Base-by-base conservation (phyloP, 1,140 invertebrate genomes). In the Pygmarrhopalites habei region DNA sequence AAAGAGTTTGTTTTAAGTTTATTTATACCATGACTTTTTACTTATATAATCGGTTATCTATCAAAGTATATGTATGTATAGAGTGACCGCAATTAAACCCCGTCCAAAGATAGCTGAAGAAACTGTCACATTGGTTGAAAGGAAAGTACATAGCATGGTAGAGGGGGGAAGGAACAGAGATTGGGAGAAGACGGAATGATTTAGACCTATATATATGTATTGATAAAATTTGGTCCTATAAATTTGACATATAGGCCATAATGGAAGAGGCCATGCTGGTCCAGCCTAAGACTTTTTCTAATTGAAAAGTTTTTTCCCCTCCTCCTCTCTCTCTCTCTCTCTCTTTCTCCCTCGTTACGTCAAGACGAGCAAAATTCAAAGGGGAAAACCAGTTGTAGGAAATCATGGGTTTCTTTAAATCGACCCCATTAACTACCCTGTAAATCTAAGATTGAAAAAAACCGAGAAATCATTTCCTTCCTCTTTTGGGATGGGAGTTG, bases 241-340 rank as follows among this genome's bases (percentile, higher is more conserved):
- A 58, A 49, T 58, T 63, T 63, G 61, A 63, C 61, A 63, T 63
- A 63, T 58, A 44, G 61, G 17, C 61, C 55, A 63, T 63, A 63
- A 63, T 63, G 32, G 61, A 25, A 51, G 46, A 63, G 61, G 61
- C 43, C 53, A 58, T 41, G 32, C 52, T 21, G 21, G 41, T 58
- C 53, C 61, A 58, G 29, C 55, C 61, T 63, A 21, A 44, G 53
- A 58, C 53, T 63, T 63, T 51, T 62, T 52, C 55, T 63, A 63
- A 63, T 63, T 63, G 61, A 63, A 63, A 63, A 63, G 61, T 63
- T 63, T 63, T 62, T 63, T 55, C 30, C 39, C 32, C 32, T 44
- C 29, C 19, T n/a, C 44, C 15, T 17, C 5, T 35, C 32, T 35
- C 32, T 35, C 32, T 35, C 32, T 35, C 32, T 35, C 32, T 35